Conservation (phyloP, 2,113 vertebrate genomes). For the Eublepharis macularius region DNA sequence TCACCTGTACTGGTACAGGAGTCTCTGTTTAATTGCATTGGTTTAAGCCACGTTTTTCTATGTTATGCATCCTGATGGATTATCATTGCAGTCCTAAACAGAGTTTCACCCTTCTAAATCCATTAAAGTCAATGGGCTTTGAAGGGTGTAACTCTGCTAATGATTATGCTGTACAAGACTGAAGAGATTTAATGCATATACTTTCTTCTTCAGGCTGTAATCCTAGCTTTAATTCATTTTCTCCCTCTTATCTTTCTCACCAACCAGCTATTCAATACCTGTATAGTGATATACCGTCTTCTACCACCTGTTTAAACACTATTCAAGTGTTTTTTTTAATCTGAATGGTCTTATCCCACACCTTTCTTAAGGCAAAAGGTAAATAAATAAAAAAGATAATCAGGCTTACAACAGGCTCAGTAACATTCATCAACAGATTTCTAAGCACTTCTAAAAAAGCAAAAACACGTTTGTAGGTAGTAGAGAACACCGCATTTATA, state of each 20-base stretch:
- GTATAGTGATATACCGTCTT: not conserved
- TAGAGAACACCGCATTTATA: not conserved
- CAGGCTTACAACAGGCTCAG: not conserved
- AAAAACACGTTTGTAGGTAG: not conserved
- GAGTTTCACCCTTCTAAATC: too few species aligned
- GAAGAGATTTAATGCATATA: not conserved
- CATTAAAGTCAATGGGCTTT: too few species aligned
- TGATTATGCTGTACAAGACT: not conserved
- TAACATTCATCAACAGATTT: not conserved
- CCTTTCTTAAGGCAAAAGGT: not conserved
- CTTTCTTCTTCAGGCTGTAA: not conserved
- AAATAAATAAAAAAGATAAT: constrained; percentile 1
- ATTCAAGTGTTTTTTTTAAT: not conserved
- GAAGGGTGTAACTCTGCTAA: too few species aligned
- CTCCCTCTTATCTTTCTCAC: not conserved
- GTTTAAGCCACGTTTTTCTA: not conserved
- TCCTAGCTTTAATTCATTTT: not conserved
- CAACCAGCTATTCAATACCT: not conserved
- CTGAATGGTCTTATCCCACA: not conserved
- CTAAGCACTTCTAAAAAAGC: not conserved
- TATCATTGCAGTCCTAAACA: not conserved
- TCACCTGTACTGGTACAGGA: not conserved
- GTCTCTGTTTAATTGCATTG: not conserved
- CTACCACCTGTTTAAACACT: not conserved
- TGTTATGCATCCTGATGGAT: not conserved